A percentile compares a stretch with the other conserved stretches of the same genome.
Evolutionary conservation across 2,113 vertebrate genomes (phyloP).

Genomic region (Lepus europaeus): DNA sequence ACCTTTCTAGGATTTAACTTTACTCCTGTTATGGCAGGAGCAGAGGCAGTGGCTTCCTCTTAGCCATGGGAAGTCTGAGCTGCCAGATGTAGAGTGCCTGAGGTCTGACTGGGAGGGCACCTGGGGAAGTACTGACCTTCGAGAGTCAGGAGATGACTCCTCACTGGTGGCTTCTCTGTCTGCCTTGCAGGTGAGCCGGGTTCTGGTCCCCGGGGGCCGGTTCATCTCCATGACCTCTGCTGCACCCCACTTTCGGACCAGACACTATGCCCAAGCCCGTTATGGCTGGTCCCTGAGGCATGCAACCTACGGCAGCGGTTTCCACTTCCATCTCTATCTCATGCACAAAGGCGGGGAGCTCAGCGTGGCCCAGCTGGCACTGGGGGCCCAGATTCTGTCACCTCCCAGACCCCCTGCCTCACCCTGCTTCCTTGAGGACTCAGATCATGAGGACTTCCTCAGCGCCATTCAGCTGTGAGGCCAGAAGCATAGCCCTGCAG

Average conservation of each 20-base stretch:
- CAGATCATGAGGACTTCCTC: conserved; percentile 91
- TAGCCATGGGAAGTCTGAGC: conserved; percentile 12
- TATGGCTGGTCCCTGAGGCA: conserved; percentile 94
- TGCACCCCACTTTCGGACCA: conserved; percentile 93
- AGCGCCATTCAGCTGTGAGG: conserved; percentile 89
- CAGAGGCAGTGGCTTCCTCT: not conserved
- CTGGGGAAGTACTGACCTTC: conserved; percentile 58
- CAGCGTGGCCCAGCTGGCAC: conserved; percentile 85
- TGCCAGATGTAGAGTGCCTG: not conserved
- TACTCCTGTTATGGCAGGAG: not conserved
- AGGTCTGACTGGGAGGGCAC: not conserved
- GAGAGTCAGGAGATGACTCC: conserved; percentile 32
- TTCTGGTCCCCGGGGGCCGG: conserved; percentile 91
- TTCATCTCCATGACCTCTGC: conserved; percentile 95
- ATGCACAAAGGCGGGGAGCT: conserved; percentile 93
- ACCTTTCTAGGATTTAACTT: not conserved
- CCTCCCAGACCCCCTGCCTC: conserved; percentile 17
- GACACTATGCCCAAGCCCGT: conserved; percentile 90
- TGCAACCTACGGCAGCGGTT: conserved; percentile 89
- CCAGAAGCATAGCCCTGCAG: not conserved
- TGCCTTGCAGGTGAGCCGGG: conserved; percentile 91
- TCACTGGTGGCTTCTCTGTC: conserved; percentile 36
- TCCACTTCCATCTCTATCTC: conserved; percentile 94
- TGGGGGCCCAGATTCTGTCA: conserved; percentile 87
- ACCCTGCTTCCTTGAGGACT: conserved; percentile 64